phyloP scores from a whole-genome alignment of 2,888 invertebrate genomes.

The Sepiola atlantica region DNA sequence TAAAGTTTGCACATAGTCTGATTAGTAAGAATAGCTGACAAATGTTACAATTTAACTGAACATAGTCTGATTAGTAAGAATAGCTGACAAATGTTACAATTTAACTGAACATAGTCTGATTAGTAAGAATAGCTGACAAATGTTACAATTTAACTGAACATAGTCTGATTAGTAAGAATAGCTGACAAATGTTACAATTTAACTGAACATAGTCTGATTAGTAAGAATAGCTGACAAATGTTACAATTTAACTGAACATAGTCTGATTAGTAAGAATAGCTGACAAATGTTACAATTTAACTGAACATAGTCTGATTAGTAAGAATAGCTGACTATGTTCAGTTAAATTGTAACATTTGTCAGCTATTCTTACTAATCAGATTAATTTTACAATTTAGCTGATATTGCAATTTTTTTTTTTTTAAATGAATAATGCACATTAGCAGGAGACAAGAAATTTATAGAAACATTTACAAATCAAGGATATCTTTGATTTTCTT shows the following conservation, averaged over 20 bases:
- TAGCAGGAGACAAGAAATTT: background rate
- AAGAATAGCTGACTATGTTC: too few relatives aligned
- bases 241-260: too few relatives aligned
- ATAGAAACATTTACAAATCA: background rate
- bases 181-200: background rate
- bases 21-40: background rate
- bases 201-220: too few relatives aligned
- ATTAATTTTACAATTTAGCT: background rate
- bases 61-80: background rate
- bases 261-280: too few relatives aligned
- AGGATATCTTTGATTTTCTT: background rate
- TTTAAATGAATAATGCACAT: background rate
- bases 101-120: too few relatives aligned
- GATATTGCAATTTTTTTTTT: background rate
- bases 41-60: too few relatives aligned
- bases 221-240: too few relatives aligned
- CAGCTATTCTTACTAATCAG: too few relatives aligned
- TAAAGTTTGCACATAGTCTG: background rate
- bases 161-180: background rate
- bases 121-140: background rate
- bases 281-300: too few relatives aligned
- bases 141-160: too few relatives aligned
- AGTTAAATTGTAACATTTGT: too few relatives aligned
- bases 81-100: background rate
- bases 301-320: too few relatives aligned